Evolutionary conservation across 2,113 vertebrate genomes (phyloP), one percentile per base, ranked within the genome.

Genomic region (Mesembrinibis cayennensis): DNA sequence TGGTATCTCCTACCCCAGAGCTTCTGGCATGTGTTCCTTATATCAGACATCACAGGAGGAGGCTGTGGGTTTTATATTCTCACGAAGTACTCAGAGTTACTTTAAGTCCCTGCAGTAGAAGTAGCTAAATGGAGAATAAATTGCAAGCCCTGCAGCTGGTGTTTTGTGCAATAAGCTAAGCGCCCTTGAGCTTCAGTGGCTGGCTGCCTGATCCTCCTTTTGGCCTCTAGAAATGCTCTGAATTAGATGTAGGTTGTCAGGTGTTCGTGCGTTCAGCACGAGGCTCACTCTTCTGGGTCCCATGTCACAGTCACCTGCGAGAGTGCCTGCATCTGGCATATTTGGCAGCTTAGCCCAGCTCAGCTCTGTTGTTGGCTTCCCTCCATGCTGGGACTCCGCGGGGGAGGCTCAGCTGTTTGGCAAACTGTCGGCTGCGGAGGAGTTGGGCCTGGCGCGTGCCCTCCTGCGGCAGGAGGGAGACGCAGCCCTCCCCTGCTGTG

Each of bases 371-470:
- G 7, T 7, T 87, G 93, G 53, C 58, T 34, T 67, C 52, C 19
- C 53, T 67, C 65, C 23, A 5, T 1, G 6, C 71, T 22, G 50
- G 55, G 42, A 7, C 62, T 45, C 32, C 20, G 2, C 0, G 2
- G 40, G 38, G 22, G 52, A 45, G 44, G 58, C 58, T 82, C 77
- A 65, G 71, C 70, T 42, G 50, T 16, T 50, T 20, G 69, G 76
- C 55, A 58, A 38, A 0, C 17, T 18, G 9, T 18, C 0, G 4
- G 23, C 12, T 16, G 22, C 1, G 2, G 52, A 55, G 34, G 61
- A 74, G 47, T 69, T 29, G 69, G 61, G 16, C 7, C n/a, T 42
- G 38, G 16, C 0, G 0, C 2, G 0, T 27, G 59, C 21, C 18
- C 14, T 59, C 8, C 38, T 59, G 38, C 7, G 1, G 9, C 25